phyloP scores from a whole-genome alignment of 2,888 invertebrate species.

The Cyaniris semiargus region DNA sequence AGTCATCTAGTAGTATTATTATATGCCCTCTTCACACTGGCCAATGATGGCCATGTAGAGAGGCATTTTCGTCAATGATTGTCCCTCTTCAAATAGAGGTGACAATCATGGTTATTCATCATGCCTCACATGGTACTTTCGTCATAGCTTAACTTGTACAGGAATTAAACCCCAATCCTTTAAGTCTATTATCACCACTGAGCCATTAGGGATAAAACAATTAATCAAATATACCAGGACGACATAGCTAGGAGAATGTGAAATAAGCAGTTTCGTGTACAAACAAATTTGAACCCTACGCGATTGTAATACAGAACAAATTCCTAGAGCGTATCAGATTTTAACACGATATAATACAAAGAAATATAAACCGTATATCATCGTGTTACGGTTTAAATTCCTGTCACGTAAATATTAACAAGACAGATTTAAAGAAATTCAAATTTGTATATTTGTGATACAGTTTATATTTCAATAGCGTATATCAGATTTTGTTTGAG shows the following conservation, averaged over 20 bases:
- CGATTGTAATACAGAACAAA: background rate
- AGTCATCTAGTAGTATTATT: no score
- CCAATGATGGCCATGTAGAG: no score
- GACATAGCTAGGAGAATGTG: background rate
- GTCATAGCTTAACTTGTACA: background rate
- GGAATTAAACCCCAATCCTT: background rate
- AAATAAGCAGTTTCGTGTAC: background rate
- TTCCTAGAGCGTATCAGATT: background rate
- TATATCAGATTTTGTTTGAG: no score
- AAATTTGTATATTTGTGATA: no score
- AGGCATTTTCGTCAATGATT: no score
- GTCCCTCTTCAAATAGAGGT: no score
- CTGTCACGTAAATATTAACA: no score
- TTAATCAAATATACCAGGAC: constrained; percentile 1
- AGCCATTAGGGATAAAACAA: background rate
- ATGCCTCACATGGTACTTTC: no score
- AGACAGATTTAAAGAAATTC: no score
- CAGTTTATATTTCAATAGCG: no score
- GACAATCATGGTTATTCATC: no score
- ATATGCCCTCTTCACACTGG: no score
- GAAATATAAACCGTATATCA: background rate
- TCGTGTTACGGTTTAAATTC: background rate
- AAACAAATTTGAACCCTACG: background rate
- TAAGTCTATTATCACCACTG: background rate
- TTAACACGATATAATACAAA: background rate